A percentile compares a stretch with the other conserved stretches of the same genome.
phyloP scores from a whole-genome alignment of 1,140 invertebrate genomes.

The Leptopilina clavipes region DNA sequence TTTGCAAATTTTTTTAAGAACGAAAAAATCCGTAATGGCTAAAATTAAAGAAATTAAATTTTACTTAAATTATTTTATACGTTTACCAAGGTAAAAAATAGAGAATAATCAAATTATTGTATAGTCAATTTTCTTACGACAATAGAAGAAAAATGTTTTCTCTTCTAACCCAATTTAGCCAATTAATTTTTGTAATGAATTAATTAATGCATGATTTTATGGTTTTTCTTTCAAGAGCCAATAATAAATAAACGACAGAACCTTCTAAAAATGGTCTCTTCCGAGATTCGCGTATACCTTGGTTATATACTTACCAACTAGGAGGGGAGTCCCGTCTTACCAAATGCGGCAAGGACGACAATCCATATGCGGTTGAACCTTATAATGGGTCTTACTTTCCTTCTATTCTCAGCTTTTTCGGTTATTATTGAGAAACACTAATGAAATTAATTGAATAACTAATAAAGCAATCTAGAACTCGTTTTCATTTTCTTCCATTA shows the following conservation, averaged over 20 bases:
- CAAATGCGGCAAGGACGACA: slow-evolving; percentile 69
- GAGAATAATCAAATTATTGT: too few relatives aligned
- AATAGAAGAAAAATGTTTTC: not conserved
- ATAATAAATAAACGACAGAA: slow-evolving; percentile 8
- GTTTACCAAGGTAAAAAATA: too few relatives aligned
- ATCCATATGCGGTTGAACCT: slow-evolving; percentile 59
- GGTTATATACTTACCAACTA: slow-evolving; percentile 45
- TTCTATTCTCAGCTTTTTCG: slow-evolving; percentile 28
- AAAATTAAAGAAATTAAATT: too few relatives aligned
- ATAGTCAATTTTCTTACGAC: not conserved
- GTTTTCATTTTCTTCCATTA: not conserved
- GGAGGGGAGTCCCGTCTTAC: slow-evolving; percentile 61
- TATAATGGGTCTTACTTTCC: slow-evolving; percentile 55
- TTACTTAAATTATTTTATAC: too few relatives aligned
- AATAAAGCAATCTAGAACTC: slow-evolving; percentile 22
- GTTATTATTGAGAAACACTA: slow-evolving; percentile 40
- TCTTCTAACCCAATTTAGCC: not conserved
- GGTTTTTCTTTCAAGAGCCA: not conserved
- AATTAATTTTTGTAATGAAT: slow-evolving; percentile 1
- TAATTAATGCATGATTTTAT: slow-evolving; percentile 22
- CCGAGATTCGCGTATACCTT: slow-evolving; percentile 46
- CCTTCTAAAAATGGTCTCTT: slow-evolving; percentile 55
- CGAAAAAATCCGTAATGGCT: too few relatives aligned
- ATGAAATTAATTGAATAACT: slow-evolving; percentile 32
- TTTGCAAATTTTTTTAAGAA: too few relatives aligned